Percentiles rank a stretch among this genome's conserved stretches.
Evolutionary conservation across 2,888 invertebrate genomes (phyloP).

Genomic region (Sylvicola cinctus): DNA sequence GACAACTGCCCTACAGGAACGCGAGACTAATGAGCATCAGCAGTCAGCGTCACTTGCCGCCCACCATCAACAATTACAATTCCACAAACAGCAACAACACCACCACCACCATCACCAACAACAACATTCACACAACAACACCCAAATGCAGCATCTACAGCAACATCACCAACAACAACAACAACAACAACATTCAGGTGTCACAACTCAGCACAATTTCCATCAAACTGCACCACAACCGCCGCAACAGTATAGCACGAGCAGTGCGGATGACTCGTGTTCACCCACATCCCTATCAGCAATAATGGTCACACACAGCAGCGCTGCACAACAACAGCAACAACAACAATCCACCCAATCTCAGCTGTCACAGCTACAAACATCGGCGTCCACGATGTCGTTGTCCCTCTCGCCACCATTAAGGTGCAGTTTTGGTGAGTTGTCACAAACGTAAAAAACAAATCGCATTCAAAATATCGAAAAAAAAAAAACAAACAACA

Average conservation of each 20-base stretch:
- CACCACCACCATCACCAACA: conserved; percentile 9
- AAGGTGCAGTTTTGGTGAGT: conserved; percentile 26
- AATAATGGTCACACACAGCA: conserved; percentile 16
- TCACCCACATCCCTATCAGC: conserved; percentile 13
- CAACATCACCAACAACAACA: no score
- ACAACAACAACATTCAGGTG: no score
- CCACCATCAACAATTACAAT: conserved; percentile 9
- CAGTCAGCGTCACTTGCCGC: no score
- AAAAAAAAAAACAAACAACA: no score
- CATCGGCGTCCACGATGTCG: no score
- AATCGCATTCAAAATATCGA: no score
- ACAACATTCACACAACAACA: conserved; percentile 1
- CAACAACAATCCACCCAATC: no score
- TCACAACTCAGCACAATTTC: no score
- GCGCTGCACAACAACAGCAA: conserved; percentile 4
- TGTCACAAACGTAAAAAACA: no score
- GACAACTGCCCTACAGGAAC: conserved; percentile 9
- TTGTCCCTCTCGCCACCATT: no score
- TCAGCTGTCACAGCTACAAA: no score
- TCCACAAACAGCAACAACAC: conserved; percentile 12
- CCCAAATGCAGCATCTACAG: conserved; percentile 1
- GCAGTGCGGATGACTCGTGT: no score
- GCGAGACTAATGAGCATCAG: conserved; percentile 10
- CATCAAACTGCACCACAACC: not conserved
- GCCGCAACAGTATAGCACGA: not conserved